phyloP scores from a whole-genome alignment of 2,888 invertebrate genomes.

The Metellina segmentata region DNA sequence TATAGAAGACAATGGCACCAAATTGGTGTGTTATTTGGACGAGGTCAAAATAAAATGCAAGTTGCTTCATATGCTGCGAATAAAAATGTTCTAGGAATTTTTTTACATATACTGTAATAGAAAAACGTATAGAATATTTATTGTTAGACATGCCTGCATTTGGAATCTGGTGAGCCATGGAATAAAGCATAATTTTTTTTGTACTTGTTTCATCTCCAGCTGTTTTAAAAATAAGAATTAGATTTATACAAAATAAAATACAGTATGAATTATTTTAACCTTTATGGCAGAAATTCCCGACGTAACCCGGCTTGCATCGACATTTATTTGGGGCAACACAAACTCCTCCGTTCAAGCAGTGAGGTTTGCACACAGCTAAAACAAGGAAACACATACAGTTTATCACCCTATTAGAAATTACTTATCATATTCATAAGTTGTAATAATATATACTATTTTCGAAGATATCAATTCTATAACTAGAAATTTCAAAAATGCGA shows the following conservation, averaged over 20 bases:
- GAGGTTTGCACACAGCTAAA: constrained; percentile 68
- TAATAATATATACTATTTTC: too few species aligned
- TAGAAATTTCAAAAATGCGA: too few species aligned
- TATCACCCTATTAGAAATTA: too few species aligned
- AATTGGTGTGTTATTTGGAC: too few species aligned
- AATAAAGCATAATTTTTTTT: not conserved
- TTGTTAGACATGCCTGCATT: not conserved
- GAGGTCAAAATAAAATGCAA: too few species aligned
- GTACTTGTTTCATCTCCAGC: not conserved
- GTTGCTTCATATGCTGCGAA: too few species aligned
- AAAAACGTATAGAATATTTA: too few species aligned
- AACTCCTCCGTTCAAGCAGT: constrained; percentile 64
- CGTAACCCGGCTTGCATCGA: constrained; percentile 65
- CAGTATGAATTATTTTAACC: constrained; percentile 19
- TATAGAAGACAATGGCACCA: too few species aligned
- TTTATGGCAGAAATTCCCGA: constrained; percentile 71
- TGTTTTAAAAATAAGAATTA: not conserved
- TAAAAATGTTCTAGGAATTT: too few species aligned
- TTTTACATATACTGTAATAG: too few species aligned
- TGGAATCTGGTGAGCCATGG: not conserved
- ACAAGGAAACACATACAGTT: not conserved
- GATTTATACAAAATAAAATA: not conserved
- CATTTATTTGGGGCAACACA: constrained; percentile 70
- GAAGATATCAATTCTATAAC: too few species aligned
- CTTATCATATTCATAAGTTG: too few species aligned